Evolutionary conservation across 2,113 vertebrate genomes (phyloP).

Genomic region (Oenanthe melanoleuca): DNA sequence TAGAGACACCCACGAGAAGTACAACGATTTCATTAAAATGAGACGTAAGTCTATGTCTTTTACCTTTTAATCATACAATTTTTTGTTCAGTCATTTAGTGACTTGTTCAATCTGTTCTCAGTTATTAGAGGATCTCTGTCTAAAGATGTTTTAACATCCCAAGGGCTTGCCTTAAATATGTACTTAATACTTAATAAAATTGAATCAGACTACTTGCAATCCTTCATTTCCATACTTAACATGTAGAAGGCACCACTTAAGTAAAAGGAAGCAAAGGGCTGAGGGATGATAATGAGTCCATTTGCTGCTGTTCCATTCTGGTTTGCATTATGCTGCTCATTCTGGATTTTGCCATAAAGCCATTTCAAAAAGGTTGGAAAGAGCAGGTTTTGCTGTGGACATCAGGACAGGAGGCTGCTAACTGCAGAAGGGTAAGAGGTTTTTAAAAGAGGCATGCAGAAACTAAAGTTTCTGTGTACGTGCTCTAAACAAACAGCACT

Average conservation of each 20-base stretch:
- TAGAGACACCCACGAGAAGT: neutral
- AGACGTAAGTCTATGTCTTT: neutral
- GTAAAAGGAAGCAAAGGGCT: neutral
- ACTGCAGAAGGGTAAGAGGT: neutral
- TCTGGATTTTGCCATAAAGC: neutral
- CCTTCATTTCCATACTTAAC: neutral
- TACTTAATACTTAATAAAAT: conserved; percentile 45
- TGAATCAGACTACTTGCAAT: neutral
- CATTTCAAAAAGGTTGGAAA: neutral
- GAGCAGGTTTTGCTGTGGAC: neutral
- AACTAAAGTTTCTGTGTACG: neutral
- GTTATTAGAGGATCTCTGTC: neutral
- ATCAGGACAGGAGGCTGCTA: neutral
- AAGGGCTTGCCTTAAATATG: neutral
- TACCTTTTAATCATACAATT: neutral
- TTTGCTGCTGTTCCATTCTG: neutral
- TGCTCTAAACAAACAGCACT: neutral
- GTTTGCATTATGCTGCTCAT: neutral
- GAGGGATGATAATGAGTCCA: neutral
- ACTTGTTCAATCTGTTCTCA: neutral
- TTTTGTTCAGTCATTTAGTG: conserved; percentile 1
- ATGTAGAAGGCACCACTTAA: neutral
- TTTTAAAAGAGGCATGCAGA: neutral
- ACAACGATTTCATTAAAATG: neutral
- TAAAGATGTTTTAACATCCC: neutral